Evolutionary conservation across 2,888 invertebrate genomes (phyloP), one percentile per base, ranked within the genome.

Genomic region (Zelleria hepariella): DNA sequence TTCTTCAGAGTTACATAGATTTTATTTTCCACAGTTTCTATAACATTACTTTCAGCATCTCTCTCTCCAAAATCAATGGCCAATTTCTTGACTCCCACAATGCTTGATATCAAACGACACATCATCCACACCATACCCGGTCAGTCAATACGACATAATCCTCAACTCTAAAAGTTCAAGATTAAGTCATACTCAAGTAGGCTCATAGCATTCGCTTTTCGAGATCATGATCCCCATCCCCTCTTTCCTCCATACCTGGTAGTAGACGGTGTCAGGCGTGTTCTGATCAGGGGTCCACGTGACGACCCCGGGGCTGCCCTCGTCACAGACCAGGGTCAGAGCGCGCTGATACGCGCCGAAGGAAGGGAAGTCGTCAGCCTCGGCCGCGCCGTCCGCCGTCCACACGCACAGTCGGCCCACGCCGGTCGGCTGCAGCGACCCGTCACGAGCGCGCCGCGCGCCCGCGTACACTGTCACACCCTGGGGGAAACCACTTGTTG

Each of bases 261-360:
- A 98, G 77, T 97, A 98, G 48, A 98, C 96, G 6, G 95, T 94
- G 75, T 97, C 95, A 0, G 98, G 97, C 0, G 97, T 97, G 67
- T 94, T 91, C 60, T 89, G 83, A 77, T 96, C 96, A 0, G 97
- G 97, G 0, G 93, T 95, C 96, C 96, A 98, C 63, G 93, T 92
- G 48, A 97, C 92, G 49, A 96, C 90, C 8, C 96, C 97, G 0
- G 96, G 96, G 68, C 93, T 93, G 3, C 96, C 96, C 61, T 90
- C 89, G 71, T 96, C 96, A 76, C 97, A 98, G 67, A 93, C 92
- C 1, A 97, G 90, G 20, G 94, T 94, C 21, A 97, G 82, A 0
- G 94, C 94, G 26, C 97, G 90, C 81, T 97, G 97, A 78, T 95
- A 97, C 5, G 96, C 96, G 0, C 96, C 97, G 73, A 97, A 97